Base-by-base conservation (phyloP, 2,888 invertebrate genomes). In the Idaea aversata region DNA sequence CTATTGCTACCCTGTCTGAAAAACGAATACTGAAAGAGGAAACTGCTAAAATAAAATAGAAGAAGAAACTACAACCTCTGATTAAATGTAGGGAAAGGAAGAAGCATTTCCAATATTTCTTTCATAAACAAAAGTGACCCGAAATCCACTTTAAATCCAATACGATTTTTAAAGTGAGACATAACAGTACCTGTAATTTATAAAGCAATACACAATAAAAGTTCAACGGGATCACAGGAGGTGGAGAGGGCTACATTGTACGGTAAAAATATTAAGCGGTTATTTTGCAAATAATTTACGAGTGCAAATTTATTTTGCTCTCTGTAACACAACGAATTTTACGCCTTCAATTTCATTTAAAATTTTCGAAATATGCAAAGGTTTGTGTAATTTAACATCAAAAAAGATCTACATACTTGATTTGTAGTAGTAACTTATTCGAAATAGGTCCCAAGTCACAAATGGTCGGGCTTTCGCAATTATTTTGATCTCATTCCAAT, bases 271-370 rank as follows among this genome's bases (percentile, higher is more conserved):
- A 70, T 67, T 38, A 13, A 47, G 38, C 35, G 59, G 60, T 61
- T 58, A 67, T 68, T 67, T 66, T 38, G 47, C 62, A 57, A 58
- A 25, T 71, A 59, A 36, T 67, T 71, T 62, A 64, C 63, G 65
- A 65, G 65, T 70, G 36, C 59, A 15, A 67, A 60, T 62, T 57
- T 38, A 61, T 67, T 67, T 65, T 61, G 66, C 66, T 25, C 63
- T 62, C 62, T 47, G 47, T 47, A 47, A 10, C 13, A 47, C 47
- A 10, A 47, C 10, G 47, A 47, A 10, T 10, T 47, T 47, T 47
- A 47, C 47, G 47, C 47, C 10, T 47, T 47, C 6, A 47, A 13
- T 47, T 47, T 47, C 6, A 7, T 5, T 47, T 47, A 47, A 10
- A 36, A 25, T 25, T 36, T 36, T 36, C 5, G 36, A 1, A 36